Evolutionary conservation across 1,140 invertebrate species (phyloP), one percentile per base, ranked within the genome.

Genomic region (Achatina immaculata): DNA sequence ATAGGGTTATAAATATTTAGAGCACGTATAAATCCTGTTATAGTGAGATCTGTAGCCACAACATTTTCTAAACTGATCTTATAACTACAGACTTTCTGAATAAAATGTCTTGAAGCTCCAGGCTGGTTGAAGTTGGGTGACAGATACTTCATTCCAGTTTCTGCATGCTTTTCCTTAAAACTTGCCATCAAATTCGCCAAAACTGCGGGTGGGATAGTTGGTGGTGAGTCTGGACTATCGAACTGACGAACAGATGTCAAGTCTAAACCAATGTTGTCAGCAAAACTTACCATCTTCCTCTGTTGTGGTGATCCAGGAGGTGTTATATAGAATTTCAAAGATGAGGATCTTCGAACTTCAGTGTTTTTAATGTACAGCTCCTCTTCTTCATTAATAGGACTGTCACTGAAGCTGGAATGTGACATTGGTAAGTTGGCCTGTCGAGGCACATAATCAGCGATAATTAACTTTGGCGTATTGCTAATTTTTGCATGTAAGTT

Each of bases 211-310:
- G 90, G 90, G 19, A 91, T 89, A 82, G 83, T 88, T n/a, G 90
- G 90, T 0, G 90, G 90, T 24, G 85, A 83, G 16, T 91, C 88
- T 24, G 87, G 38, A 73, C 90, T 89, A 9, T 89, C 79, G 55
- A 91, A 85, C 68, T 90, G 88, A 86, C 96, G 94, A 0, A 98
- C 95, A 86, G 96, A 95, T 19, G 96, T 96, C 81, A 99, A 92
- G 92, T 99, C 97, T 11, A 99, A 92, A 0, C 97, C 97, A 40
- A 99, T 91, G 0, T 96, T 96, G 88, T 99, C 97, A 0, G 97
- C 97, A 90, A 99, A 99, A 36, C 97, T 93, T 0, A 98, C 97
- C 48, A 97, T 97, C 91, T 98, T 99, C 90, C 98, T 98, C 0
- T 95, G 92, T 14, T 85, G 73, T 9, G 90, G 89, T 2, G 89